Base-by-base conservation (phyloP, 2,888 invertebrate genomes). In the Cantharis nigra region DNA sequence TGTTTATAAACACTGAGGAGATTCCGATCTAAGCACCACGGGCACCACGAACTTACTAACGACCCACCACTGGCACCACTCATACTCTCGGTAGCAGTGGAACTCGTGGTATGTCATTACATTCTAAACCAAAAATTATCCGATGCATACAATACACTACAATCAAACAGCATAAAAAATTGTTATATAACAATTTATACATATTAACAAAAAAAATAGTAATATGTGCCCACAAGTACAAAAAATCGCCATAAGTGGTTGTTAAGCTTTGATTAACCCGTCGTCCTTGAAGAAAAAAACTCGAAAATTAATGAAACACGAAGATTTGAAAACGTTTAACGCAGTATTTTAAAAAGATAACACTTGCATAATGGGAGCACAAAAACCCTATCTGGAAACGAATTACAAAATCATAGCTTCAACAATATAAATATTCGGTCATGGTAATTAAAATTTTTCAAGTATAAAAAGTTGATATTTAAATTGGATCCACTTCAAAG, bases 21-120 rank as follows among this genome's bases (percentile, higher is more conserved):
- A 28, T 69, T 64, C 69, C 65, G 65, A 23, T 18, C 65, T 26
- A 26, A 67, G 65, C 72, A 64, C 70, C 67, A 20, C 78, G 75
- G 75, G 26, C 62, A 70, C 65, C 70, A 75, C 76, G 78, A 75
- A 33, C 72, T 73, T 72, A 78, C 78, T 78, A 75, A 75, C 70
- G 70, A 49, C 28, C 74, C 70, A 72, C 74, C 76, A 30, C 33
- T 23, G 26, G 16, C 70, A 13, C 18, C 16, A 70, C 23, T 69
- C 69, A 70, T 49, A 67, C 65, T 67, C 26, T 71, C 62, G 20
- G 65, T 26, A 64, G 18, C n/a, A 23, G 65, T 67, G 26, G 23
- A 67, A 20, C 65, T 67, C 65, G 65, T 26, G 65, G 65, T 67
- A 67, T 67, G 65, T 18, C 20, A 67, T 49, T 49, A 49, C 49